Percentiles rank a stretch among this genome's conserved stretches.
phyloP scores from a whole-genome alignment of 2,888 invertebrate genomes.

The Temnothorax rugatulus region DNA sequence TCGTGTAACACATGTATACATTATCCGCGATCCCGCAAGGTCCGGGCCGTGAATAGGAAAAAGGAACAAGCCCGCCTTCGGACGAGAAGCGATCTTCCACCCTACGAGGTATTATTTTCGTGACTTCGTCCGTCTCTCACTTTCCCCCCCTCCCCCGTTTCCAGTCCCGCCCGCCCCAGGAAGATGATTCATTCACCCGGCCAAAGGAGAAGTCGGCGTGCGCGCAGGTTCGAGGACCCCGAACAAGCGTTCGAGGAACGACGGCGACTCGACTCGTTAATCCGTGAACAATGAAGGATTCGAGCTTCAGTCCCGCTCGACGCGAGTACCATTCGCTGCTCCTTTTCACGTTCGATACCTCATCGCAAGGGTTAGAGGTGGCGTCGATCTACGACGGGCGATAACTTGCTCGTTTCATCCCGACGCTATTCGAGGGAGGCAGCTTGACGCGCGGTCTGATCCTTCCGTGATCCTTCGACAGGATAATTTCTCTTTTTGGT shows the following conservation, averaged over 20 bases:
- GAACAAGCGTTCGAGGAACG: slow-evolving; percentile 62
- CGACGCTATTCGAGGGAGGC: slow-evolving; percentile 4
- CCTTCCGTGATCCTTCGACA: slow-evolving; percentile 32
- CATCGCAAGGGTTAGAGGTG: slow-evolving; percentile 43
- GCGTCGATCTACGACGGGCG: slow-evolving; percentile 52
- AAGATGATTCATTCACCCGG: slow-evolving; percentile 72
- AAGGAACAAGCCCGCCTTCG: slow-evolving; percentile 54
- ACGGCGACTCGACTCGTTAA: slow-evolving; percentile 77
- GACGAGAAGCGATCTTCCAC: slow-evolving; percentile 64
- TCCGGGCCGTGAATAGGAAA: slow-evolving; percentile 44
- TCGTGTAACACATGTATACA: slow-evolving; percentile 31
- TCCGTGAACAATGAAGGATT: slow-evolving; percentile 81
- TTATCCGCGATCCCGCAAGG: slow-evolving; percentile 52
- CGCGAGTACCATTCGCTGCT: slow-evolving; percentile 72
- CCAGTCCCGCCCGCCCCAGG: slow-evolving; percentile 32
- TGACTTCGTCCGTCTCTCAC: slow-evolving; percentile 64
- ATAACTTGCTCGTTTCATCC: slow-evolving; percentile 42
- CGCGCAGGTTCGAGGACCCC: slow-evolving; percentile 56
- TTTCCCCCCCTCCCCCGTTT: not conserved
- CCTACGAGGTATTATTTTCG: slow-evolving; percentile 71
- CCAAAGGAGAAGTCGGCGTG: slow-evolving; percentile 55
- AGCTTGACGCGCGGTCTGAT: slow-evolving; percentile 13
- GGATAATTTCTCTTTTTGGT: slow-evolving; percentile 28
- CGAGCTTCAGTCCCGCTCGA: slow-evolving; percentile 65
- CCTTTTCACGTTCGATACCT: slow-evolving; percentile 64